Base-by-base conservation (phyloP, 2,888 invertebrate species). In the Stenodema calcarata region DNA sequence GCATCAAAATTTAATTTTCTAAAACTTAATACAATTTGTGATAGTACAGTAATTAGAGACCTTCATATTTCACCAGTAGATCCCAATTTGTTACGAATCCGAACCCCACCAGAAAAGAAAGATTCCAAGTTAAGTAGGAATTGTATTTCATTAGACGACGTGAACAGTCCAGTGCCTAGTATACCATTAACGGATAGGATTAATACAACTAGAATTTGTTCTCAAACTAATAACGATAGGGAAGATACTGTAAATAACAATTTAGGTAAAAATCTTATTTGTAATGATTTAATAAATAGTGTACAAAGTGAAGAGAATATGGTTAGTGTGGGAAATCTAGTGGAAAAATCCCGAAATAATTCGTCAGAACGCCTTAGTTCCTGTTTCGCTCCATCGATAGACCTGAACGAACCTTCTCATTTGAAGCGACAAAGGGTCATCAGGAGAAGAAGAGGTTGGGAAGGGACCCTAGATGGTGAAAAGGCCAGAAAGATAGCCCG, bases 1-100 rank as follows among this genome's bases (percentile, higher is more conserved):
- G 93, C 94, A 87, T 92, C 92, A 87, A 93, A 93, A 89, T 91
- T 94, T 89, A 92, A 94, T 87, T 89, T 87, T 84, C 88, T 89
- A 23, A 73, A 84, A 42, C 44, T 84, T 2, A 82, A 42, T 35
- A 87, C 88, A 42, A 78, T 89, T 28, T 84, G 84, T 73, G 84
- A 84, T 44, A 75, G 62, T 28, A 23, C 73, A 27, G 27, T 75
- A 14, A 84, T 84, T 73, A 81, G 87, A 12, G 86, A 76, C 30
- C 86, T 84, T 11, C 80, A 86, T 23, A 78, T 83, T 41, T 42
- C 86, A 35, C 81, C 86, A 85, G 80, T 85, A 82, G 75, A 86
- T 81, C 18, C 30, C 9, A 76, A 83, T 47, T 27, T 30, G 14
- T 62, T 83, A 18, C 47, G 44, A 47, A 69, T 82, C 69, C n/a